These are phyloP conservation scores for Megalops cyprinoides DNA, from an alignment of 2,797 vertebrate genomes.

Conservation along the genomic window DNA sequence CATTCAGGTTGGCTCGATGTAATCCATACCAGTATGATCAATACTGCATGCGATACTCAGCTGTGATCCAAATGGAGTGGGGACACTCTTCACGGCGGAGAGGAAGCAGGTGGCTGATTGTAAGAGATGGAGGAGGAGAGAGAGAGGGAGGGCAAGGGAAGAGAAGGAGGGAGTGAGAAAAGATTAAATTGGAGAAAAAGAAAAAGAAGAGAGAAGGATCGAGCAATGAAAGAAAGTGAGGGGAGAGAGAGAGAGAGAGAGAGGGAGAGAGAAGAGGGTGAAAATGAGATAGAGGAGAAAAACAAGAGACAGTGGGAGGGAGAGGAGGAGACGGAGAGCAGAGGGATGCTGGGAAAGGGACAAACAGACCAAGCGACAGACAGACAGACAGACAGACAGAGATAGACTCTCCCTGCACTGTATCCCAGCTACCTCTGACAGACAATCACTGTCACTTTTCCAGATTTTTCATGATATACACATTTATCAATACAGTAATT, in stretches of 20 bases:
- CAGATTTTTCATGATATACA: too few relatives aligned
- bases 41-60: background rate
- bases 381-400: background rate
- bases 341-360: background rate
- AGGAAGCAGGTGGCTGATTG: background rate
- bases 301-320: background rate
- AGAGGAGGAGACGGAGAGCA: background rate
- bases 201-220: background rate
- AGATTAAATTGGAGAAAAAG: background rate
- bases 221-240: background rate
- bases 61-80: background rate
- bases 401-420: too few relatives aligned
- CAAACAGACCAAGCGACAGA: background rate
- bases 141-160: background rate
- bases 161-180: background rate
- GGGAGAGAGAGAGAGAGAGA: background rate
- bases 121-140: background rate
- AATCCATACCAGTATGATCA: background rate
- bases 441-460: too few relatives aligned
- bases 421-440: too few relatives aligned
- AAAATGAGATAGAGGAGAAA: background rate
- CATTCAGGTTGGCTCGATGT: background rate
- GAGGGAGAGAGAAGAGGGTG: background rate
- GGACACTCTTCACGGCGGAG: background rate
- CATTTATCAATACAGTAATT: too few relatives aligned